Base-by-base conservation (phyloP, 2,113 vertebrate species). In the Ivindomyrus marchei region DNA sequence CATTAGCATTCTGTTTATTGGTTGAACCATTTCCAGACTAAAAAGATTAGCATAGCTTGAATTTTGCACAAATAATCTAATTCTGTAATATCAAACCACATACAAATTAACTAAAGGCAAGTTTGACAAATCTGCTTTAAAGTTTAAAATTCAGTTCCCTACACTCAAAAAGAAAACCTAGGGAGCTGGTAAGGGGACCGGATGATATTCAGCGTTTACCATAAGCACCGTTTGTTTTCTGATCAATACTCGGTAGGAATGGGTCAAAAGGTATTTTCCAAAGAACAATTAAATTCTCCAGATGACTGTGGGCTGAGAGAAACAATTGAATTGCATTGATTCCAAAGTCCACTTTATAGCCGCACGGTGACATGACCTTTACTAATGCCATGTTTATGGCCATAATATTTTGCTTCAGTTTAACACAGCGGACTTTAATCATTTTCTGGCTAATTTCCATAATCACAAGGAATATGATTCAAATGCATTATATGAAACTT, bases 1-100 rank as follows among this genome's bases (percentile, higher is more conserved):
- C 62, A 88, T 83, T 83, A 91, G 90, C 56, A 90, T 42, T 39
- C 74, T 80, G 36, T 80, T 90, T 90, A 91, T 24, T 91, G 87
- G 74, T 52, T 87, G 87, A 90, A 53, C 70, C 91, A 74, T 88
- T 49, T 77, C 53, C 49, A 86, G 45, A 85, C 83, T 90, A 39
- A 90, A 89, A 89, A 89, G 31, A 4, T 66, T 88, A 46, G 83
- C 90, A 91, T 84, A 85, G 74, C 10, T 31, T 47, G 52, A 90
- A 90, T 31, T 90, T 89, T 90, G 70, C 85, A 56, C 24, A 42
- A 52, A 87, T 42, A 86, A 49, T 80, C 3, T 89, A 87, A 36
- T 87, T 89, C 87, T 83, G 74, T 80, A 84, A 89, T 74, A 70
- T 88, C 8, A 52, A 90, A 88, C 70, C 42, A 85, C 42, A 24